Evolutionary conservation across 2,797 vertebrate genomes (phyloP).

Genomic region (Falco cherrug): DNA sequence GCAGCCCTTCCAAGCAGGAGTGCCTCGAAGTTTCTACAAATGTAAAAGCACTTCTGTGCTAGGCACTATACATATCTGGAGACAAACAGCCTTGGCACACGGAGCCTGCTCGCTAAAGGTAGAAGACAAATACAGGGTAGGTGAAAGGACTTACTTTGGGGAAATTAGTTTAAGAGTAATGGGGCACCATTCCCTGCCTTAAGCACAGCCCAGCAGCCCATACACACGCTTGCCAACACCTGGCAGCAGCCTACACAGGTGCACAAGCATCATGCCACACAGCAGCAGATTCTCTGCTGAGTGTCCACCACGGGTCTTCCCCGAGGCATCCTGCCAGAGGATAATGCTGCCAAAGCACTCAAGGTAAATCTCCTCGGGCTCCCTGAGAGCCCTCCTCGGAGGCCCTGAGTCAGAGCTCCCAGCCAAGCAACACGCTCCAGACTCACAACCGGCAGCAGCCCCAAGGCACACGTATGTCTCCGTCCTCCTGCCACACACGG

Average conservation of each 20-base stretch:
- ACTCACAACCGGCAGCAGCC: too few relatives aligned
- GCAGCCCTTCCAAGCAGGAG: not conserved
- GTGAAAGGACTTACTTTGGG: not conserved
- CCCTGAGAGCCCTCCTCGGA: not conserved
- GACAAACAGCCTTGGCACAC: not conserved
- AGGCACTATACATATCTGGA: not conserved
- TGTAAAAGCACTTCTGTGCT: not conserved
- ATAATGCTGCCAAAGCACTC: too few relatives aligned
- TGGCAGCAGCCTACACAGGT: not conserved
- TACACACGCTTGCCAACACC: not conserved
- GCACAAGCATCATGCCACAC: rapidly evolving
- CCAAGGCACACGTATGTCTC: rapidly evolving
- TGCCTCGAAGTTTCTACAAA: not conserved
- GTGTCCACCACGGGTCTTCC: not conserved
- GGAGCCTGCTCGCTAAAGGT: not conserved
- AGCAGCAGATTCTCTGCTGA: not conserved
- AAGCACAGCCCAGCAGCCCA: not conserved
- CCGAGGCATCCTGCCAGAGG: not conserved
- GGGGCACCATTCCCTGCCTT: not conserved
- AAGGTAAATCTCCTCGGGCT: not conserved
- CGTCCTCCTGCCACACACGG: not conserved
- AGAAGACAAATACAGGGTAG: not conserved
- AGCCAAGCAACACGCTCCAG: not conserved
- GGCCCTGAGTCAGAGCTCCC: not conserved
- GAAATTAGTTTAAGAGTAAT: not conserved